These are phyloP conservation scores for Poeciliopsis infans DNA, from an alignment of 2,797 vertebrate species.

Conservation along the genomic window DNA sequence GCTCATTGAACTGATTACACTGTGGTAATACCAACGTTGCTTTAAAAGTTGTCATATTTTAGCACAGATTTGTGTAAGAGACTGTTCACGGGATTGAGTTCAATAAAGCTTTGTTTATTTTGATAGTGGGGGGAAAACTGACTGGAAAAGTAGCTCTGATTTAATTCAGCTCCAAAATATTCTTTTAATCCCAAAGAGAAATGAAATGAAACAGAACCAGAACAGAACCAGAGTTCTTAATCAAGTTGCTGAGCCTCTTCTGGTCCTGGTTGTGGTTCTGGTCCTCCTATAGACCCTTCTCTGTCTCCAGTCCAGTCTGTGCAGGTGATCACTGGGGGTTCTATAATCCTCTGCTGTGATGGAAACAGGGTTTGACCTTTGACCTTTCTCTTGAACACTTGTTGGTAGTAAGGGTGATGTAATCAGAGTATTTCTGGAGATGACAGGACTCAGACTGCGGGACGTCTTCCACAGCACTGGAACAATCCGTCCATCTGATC, in stretches of 20 bases:
- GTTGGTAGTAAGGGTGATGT: not conserved
- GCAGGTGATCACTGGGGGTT: no score
- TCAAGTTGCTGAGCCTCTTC: no score
- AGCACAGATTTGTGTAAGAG: conserved; percentile 8
- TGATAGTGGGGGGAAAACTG: not conserved
- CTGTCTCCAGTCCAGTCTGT: no score
- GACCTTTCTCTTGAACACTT: not conserved
- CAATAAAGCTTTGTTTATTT: not conserved
- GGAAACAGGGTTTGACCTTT: no score
- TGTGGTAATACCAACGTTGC: conserved; percentile 19
- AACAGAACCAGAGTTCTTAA: no score
- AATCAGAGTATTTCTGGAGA: not conserved
- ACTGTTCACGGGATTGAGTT: not conserved
- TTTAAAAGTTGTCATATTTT: not conserved
- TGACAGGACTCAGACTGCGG: not conserved
- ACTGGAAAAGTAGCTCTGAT: not conserved
- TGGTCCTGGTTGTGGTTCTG: no score
- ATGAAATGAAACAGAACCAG: not conserved
- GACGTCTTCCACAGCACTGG: not conserved
- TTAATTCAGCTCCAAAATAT: not conserved
- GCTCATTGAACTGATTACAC: conserved; percentile 1
- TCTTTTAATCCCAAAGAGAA: not conserved
- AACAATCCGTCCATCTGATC: not conserved
- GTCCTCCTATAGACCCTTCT: no score
- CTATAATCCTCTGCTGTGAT: no score